A percentile compares a stretch with the other conserved stretches of the same genome.
Evolutionary conservation across 1,140 invertebrate genomes (phyloP).

Genomic region (Macrotrachela quadricornifera): DNA sequence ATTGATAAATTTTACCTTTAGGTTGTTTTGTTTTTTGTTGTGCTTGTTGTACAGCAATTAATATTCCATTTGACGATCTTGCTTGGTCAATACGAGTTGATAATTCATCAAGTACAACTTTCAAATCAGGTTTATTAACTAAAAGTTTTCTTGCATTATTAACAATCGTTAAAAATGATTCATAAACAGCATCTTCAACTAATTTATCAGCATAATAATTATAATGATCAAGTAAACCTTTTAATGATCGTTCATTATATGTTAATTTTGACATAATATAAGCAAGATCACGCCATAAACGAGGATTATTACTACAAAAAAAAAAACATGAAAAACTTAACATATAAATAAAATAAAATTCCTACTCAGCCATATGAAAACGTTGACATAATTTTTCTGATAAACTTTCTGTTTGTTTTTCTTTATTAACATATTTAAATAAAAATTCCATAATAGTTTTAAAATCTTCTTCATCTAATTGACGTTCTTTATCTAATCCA

Average conservation of each 20-base stretch:
- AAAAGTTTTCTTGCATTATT: slow-evolving; percentile 39
- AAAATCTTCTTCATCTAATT: slow-evolving; percentile 60
- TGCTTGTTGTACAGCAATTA: too few relatives aligned
- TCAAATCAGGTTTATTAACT: too few relatives aligned
- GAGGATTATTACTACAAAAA: slow-evolving; percentile 39
- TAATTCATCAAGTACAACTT: too few relatives aligned
- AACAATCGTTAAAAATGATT: slow-evolving; percentile 40
- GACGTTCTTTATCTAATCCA: slow-evolving; percentile 21
- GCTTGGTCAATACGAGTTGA: too few relatives aligned
- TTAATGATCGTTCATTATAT: slow-evolving; percentile 48
- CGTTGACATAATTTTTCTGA: slow-evolving; percentile 66
- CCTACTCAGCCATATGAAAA: slow-evolving; percentile 41
- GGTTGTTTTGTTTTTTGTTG: too few relatives aligned
- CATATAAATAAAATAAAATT: background rate
- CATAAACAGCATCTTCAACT: slow-evolving; percentile 48
- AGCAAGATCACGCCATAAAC: slow-evolving; percentile 56
- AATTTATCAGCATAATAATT: slow-evolving; percentile 56
- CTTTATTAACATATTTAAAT: slow-evolving; percentile 58
- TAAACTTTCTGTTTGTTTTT: slow-evolving; percentile 59
- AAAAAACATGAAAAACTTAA: slow-evolving; percentile 4
- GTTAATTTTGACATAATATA: slow-evolving; percentile 45
- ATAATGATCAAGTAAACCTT: slow-evolving; percentile 56
- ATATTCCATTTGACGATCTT: too few relatives aligned
- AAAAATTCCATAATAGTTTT: slow-evolving; percentile 43
- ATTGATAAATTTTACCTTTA: too few relatives aligned